Evolutionary conservation across 2,797 vertebrate species (phyloP), one percentile per base, ranked within the genome.

Genomic region (Cynopterus sphinx): DNA sequence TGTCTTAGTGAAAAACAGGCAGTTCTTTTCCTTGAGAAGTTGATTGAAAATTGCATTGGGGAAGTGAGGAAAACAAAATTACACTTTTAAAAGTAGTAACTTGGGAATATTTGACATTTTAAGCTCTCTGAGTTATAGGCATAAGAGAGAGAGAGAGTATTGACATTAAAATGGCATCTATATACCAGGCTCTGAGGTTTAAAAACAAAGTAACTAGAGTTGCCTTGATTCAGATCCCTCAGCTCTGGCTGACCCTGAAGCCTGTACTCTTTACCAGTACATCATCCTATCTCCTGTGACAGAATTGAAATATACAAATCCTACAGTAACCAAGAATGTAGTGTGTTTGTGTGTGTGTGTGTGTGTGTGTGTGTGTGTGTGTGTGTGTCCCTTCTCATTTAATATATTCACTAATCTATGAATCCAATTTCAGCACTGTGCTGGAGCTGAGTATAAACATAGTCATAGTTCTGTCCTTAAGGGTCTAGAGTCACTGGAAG

Each of bases 31-130:
- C 28, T 90, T 68, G 53, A 61, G 51, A 86, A 28, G 21, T 89
- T 92, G 31, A 65, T 88, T 92, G 26, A 83, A 81, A 95, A 36
- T 31, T 70, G 6, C 67, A 59, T 74, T 71, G 49, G 53, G n/a
- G 28, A 88, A 6, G 39, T 70, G 3, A 46, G 15, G 6, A 31
- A 51, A 70, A 96, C 26, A 93, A 24, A 33, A 49, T 19, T n/a
- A 24, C 6, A 67, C 7, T 75, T 92, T 81, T 63, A 55, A 87
- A 92, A 90, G 16, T 65, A 65, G 2, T 87, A 43, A 53, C 67
- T 82, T 90, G 49, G n/a, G 21, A 73, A 17, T 92, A 61, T 67
- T 90, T 96, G 68, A 93, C 4, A 63, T 75, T 63, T 95, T 79
- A 91, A 61, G 3, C n/a, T 65, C 4, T 77, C 17, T 79, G 55